Percentiles rank a stretch among this genome's conserved stretches.
Conservation (phyloP, 2,888 invertebrate species). For the Mesorhabditis sp. region DNA sequence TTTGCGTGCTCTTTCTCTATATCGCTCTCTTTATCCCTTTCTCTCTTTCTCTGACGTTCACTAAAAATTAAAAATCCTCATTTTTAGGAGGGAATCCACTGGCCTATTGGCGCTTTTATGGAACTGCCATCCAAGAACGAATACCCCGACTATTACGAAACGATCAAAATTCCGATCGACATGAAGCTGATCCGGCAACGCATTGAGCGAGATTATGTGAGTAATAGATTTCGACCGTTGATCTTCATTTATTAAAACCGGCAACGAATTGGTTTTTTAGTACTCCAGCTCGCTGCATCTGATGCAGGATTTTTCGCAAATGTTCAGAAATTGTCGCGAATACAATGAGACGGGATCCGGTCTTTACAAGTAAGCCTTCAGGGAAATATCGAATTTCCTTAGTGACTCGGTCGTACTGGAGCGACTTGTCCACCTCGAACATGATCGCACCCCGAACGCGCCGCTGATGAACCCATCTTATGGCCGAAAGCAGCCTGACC, state of each 20-base stretch:
- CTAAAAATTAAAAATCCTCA: slow-evolving; percentile 70
- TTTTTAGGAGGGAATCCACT: slow-evolving; percentile 64
- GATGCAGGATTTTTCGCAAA: slow-evolving; percentile 64
- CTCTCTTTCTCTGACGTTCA: slow-evolving; percentile 13
- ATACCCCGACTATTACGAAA: slow-evolving; percentile 93
- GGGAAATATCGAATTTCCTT: slow-evolving; percentile 1
- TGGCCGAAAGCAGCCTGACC: too few relatives aligned
- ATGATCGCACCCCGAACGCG: background rate
- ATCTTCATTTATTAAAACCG: too few relatives aligned
- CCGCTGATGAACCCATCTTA: background rate
- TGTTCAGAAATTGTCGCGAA: slow-evolving; percentile 93
- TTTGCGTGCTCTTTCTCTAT: background rate
- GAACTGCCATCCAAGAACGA: slow-evolving; percentile 89
- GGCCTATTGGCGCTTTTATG: slow-evolving; percentile 87
- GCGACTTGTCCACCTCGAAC: background rate
- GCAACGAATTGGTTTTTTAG: too few relatives aligned
- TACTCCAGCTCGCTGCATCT: slow-evolving; percentile 44
- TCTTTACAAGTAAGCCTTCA: slow-evolving; percentile 67
- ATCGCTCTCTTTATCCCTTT: slow-evolving; percentile 3
- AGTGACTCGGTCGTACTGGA: background rate
- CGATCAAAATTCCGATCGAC: slow-evolving; percentile 90
- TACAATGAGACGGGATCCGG: slow-evolving; percentile 90
- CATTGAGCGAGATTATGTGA: slow-evolving; percentile 53
- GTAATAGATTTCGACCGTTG: background rate
- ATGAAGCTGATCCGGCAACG: slow-evolving; percentile 74